These are phyloP conservation scores for Rhea pennata DNA, from an alignment of 2,113 vertebrate species.

Conservation along the genomic window DNA sequence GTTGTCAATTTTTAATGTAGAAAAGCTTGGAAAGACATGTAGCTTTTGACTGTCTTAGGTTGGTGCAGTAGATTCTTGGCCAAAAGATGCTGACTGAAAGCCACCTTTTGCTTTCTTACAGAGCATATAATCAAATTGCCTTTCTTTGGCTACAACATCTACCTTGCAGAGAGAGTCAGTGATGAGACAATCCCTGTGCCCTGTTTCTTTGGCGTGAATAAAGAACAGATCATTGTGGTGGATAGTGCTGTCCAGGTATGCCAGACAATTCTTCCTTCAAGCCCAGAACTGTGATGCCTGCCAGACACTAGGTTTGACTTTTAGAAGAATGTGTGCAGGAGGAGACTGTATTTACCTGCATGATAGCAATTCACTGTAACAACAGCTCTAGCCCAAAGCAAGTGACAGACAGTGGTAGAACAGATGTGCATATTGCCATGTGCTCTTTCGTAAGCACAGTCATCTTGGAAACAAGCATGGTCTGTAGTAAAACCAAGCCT, in stretches of 20 bases:
- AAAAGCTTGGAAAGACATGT: not conserved
- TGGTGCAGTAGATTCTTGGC: not conserved
- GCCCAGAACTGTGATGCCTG: not conserved
- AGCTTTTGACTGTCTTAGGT: not conserved
- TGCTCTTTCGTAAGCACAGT: not conserved
- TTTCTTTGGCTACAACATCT: slow-evolving; percentile 85
- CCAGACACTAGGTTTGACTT: not conserved
- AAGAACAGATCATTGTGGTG: slow-evolving; percentile 78
- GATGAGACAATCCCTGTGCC: slow-evolving; percentile 71
- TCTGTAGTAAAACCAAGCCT: not conserved
- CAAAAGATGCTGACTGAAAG: not conserved
- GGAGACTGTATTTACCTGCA: not conserved
- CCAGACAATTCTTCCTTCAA: not conserved
- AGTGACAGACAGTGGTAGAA: too few relatives aligned
- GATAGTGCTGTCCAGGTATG: slow-evolving; percentile 83
- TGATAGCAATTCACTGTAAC: not conserved
- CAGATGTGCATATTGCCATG: not conserved
- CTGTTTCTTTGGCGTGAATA: slow-evolving; percentile 81
- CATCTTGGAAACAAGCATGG: not conserved
- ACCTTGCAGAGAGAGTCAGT: slow-evolving; percentile 80
- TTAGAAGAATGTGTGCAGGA: not conserved
- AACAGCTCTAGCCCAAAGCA: not conserved
- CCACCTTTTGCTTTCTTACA: slow-evolving; percentile 44
- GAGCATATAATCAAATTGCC: slow-evolving; percentile 76
- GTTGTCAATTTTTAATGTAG: not conserved